Percentiles rank a stretch among this genome's conserved stretches.
Conservation (phyloP, 2,888 invertebrate species). For the Hydroisotoma schaefferi region DNA sequence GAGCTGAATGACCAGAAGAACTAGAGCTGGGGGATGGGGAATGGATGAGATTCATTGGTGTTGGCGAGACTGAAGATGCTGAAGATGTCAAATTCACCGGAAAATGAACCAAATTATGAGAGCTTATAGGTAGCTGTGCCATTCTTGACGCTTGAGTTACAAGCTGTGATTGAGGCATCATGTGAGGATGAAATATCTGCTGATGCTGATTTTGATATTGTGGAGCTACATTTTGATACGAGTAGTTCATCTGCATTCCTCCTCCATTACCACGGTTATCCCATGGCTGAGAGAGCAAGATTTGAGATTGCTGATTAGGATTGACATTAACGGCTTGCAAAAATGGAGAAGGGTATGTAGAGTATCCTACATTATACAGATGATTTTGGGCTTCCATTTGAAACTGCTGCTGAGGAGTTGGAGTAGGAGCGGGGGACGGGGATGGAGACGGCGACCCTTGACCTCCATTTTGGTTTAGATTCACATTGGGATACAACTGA, state of each 20-base stretch:
- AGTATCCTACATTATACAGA: background rate
- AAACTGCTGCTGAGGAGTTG: conserved; percentile 9
- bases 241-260: conserved; percentile 1
- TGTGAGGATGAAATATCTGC: conserved; percentile 10
- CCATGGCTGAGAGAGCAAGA: background rate
- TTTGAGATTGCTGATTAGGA: too few species aligned
- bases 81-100: conserved; percentile 8
- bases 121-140: background rate
- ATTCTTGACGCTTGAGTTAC: conserved; percentile 2
- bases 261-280: background rate
- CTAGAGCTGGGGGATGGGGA: background rate
- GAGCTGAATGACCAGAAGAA: background rate
- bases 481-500: background rate
- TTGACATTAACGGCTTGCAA: conserved; percentile 2
- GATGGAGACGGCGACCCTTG: background rate
- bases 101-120: conserved; percentile 7
- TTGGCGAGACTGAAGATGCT: background rate
- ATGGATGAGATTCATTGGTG: too few species aligned
- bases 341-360: background rate
- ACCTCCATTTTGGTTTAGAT: conserved; percentile 1
- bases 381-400: background rate
- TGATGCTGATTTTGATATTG: conserved; percentile 3
- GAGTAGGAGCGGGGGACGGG: too few species aligned
- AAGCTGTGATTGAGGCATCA: conserved; percentile 10
- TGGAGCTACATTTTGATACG: background rate